Percentiles rank a stretch among this genome's conserved stretches.
Conservation (phyloP, 1,140 invertebrate genomes). For the Idris sp. region DNA sequence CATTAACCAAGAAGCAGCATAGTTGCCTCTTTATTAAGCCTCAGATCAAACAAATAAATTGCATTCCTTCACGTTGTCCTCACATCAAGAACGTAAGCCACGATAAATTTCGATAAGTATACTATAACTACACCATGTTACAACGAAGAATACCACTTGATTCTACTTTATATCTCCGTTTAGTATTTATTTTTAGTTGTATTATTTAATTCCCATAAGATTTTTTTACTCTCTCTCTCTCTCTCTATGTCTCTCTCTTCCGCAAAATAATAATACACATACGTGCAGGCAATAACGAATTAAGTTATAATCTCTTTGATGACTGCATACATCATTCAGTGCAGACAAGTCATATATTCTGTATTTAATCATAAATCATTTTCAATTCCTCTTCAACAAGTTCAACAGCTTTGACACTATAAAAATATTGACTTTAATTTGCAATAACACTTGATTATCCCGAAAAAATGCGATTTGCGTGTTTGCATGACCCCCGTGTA, state of each 20-base stretch:
- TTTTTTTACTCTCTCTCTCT: no score
- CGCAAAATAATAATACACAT: no score
- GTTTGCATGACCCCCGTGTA: slow-evolving; percentile 12
- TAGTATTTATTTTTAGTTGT: slow-evolving; percentile 26
- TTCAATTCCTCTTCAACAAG: background rate
- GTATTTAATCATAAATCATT: slow-evolving; percentile 34
- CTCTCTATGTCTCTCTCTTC: no score
- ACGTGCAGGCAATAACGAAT: no score
- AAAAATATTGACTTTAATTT: slow-evolving; percentile 27
- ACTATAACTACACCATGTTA: slow-evolving; percentile 2
- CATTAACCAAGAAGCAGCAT: slow-evolving; percentile 23
- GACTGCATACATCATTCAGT: no score
- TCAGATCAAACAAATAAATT: slow-evolving; percentile 45
- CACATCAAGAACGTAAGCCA: slow-evolving; percentile 16
- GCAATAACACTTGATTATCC: slow-evolving; percentile 20
- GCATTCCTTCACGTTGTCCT: slow-evolving; percentile 23
- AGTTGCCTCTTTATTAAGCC: slow-evolving; percentile 39
- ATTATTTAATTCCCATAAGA: no score
- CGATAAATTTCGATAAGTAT: slow-evolving; percentile 36
- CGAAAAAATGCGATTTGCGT: slow-evolving; percentile 38
- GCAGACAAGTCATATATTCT: no score
- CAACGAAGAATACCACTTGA: slow-evolving; percentile 3
- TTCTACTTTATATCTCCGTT: slow-evolving; percentile 23
- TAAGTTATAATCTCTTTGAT: no score
- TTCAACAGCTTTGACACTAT: slow-evolving; percentile 10